Base-by-base conservation (phyloP, 2,888 invertebrate genomes). In the Drosophila incognita region DNA sequence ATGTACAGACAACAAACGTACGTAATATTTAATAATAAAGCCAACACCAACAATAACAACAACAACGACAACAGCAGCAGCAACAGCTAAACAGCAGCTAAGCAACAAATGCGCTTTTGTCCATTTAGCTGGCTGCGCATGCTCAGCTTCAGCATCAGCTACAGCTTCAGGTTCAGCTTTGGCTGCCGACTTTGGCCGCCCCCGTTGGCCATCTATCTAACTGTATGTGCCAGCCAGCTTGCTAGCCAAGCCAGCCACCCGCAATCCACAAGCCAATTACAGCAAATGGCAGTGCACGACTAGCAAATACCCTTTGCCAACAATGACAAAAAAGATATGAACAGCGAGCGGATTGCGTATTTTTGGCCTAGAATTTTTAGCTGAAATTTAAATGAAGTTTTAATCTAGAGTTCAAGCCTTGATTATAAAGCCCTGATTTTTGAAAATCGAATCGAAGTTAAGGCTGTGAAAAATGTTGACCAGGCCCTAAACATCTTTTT, bases 21-120 rank as follows among this genome's bases (percentile, higher is more conserved):
- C 89, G 79, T 88, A 83, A 85, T 87, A 84, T 85, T 89, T 85
- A 89, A 89, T 85, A 82, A 88, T 83, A 90, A 87, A 79, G 74
- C 78, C 60, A 69, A 52, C 57, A 70, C 27, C 53, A 59, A 42
- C 52, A 63, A 51, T 35, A 70, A 51, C 60, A 68, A 40, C 57
- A 74, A 31, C 66, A 76, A 60, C 49, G 72, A 56, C 49, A 72
- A 46, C 56, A 24, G 0, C 57, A 66, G 40, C 59, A 71, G 13
- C 64, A 76, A 60, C 53, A 72, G 54, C 62, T 46, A 64, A 24
- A 27, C 46, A 49, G 49, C 49, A 36, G 54, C 36, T 54, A 11
- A 54, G 36, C 68, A 71, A 56, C 42, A 68, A 51, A 58, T 73
- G 73, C 66, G 67, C 61, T 62, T 62, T 62, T 79, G 51, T 65